Percentiles rank a stretch among this genome's conserved stretches.
These are phyloP conservation scores for Drosophila funebris DNA, from an alignment of 1,140 invertebrate genomes.

Conservation along the genomic window DNA sequence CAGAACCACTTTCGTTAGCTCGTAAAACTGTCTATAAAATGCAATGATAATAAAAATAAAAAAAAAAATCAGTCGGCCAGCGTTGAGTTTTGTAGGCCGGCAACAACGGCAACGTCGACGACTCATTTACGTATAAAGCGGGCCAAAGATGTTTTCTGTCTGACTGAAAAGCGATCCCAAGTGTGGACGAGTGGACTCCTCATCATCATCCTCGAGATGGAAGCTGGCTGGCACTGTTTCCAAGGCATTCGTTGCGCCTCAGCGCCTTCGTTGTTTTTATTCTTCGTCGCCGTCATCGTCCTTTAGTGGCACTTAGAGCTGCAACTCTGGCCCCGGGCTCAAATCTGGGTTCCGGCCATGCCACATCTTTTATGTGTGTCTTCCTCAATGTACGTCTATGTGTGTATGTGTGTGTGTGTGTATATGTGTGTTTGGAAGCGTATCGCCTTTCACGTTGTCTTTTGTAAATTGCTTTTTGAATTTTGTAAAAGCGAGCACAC, in stretches of 20 bases:
- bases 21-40: slow-evolving; percentile 81
- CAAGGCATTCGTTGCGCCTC: slow-evolving; percentile 43
- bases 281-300: slow-evolving; percentile 30
- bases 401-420: not conserved
- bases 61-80: slow-evolving; percentile 63
- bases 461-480: slow-evolving; percentile 82
- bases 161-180: slow-evolving; percentile 41
- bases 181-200: slow-evolving; percentile 31
- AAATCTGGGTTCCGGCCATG: slow-evolving; percentile 33
- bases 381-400: not conserved
- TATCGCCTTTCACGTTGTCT: slow-evolving; percentile 79
- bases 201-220: slow-evolving; percentile 12
- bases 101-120: slow-evolving; percentile 51
- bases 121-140: slow-evolving; percentile 61
- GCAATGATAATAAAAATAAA: slow-evolving; percentile 80
- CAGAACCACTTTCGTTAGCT: slow-evolving; percentile 80
- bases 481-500: slow-evolving; percentile 73
- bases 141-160: not conserved
- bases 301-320: slow-evolving; percentile 74
- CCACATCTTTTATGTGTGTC: not conserved
- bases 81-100: slow-evolving; percentile 43
- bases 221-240: slow-evolving; percentile 2
- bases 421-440: slow-evolving; percentile 35
- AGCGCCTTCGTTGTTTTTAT: slow-evolving; percentile 39
- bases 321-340: slow-evolving; percentile 29